These are phyloP conservation scores for Drosophila percnosoma DNA, from an alignment of 2,888 invertebrate species.

Conservation along the genomic window DNA sequence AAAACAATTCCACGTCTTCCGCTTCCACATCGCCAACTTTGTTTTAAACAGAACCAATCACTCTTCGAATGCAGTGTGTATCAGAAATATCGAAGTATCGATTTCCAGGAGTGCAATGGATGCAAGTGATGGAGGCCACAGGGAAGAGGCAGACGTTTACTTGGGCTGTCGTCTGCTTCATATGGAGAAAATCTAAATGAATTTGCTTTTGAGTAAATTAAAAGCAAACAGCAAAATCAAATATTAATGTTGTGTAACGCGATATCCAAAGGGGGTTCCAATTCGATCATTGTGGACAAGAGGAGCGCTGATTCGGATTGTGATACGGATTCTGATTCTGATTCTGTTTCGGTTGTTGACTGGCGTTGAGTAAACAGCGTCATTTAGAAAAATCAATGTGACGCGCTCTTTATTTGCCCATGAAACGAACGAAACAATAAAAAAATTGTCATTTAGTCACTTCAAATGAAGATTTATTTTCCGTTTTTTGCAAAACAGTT, in stretches of 20 bases:
- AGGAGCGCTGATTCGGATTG: constrained; percentile 25
- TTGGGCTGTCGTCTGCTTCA: constrained; percentile 36
- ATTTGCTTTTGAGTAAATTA: constrained; percentile 76
- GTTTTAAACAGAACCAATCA: constrained; percentile 1
- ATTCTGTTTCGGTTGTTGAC: constrained; percentile 33
- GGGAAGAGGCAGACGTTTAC: neutral
- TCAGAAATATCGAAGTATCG: constrained; percentile 47
- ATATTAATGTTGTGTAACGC: constrained; percentile 77
- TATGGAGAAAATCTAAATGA: constrained; percentile 59
- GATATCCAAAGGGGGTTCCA: constrained; percentile 48
- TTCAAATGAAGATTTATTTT: constrained; percentile 53
- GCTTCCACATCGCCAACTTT: neutral
- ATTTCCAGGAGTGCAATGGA: constrained; percentile 48
- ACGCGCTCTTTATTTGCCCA: constrained; percentile 41
- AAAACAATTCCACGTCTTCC: neutral
- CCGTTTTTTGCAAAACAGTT: neutral
- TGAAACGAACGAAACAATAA: constrained; percentile 35
- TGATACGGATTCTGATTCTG: constrained; percentile 1
- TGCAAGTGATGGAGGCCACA: constrained; percentile 14
- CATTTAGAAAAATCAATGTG: constrained; percentile 67
- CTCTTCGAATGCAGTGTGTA: constrained; percentile 39
- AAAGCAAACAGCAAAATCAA: constrained; percentile 80
- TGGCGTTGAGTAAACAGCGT: constrained; percentile 46
- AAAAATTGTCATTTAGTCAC: constrained; percentile 65
- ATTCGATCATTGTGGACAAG: constrained; percentile 47